Base-by-base conservation (phyloP, 2,113 vertebrate genomes). In the Nycticebus coucang region DNA sequence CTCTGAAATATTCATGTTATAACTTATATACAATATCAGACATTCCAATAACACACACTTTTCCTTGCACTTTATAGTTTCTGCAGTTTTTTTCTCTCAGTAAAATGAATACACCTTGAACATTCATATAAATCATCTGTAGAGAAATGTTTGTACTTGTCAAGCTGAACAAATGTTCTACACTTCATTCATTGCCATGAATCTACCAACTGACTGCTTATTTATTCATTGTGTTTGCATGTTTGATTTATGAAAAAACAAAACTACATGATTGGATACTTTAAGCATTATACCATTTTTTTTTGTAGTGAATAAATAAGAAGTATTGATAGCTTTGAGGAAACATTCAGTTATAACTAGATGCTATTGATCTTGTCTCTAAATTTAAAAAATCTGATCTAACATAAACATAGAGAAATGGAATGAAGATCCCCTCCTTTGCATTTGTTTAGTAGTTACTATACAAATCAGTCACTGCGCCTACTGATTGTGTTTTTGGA, bases 41-140 rank as follows among this genome's bases (percentile, higher is more conserved):
- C 75, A 28, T 96, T 96, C 89, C 41, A 97, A 53, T 87, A 97
- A 89, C 26, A 78, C 69, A 91, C 6, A 95, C 69, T 91, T 96
- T 93, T 14, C 82, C 79, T 89, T 95, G 88, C 26, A 95, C 68
- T 97, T 97, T 83, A 96, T 96, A 21, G 50, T 87, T 87, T 88
- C 45, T n/a, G 19, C 21, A 78, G n/a, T 83, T 93, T 95, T 92
- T 97, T 78, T 66, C 50, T 94, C 87, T 94, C 66, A 78, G 22
- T 80, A 79, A 93, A 97, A 93, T 93, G 93, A 97, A 95, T 95
- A 91, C 33, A 95, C 83, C 66, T 95, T 97, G 89, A 93, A 91
- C 89, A 95, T 93, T 94, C 96, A 91, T 94, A 98, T 97, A 97
- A 98, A 97, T 98, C 93, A 93, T 89, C n/a, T 50, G 80, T 55